Evolutionary conservation across 2,888 invertebrate genomes (phyloP).

Genomic region (Rhopalosiphum nymphaeae): DNA sequence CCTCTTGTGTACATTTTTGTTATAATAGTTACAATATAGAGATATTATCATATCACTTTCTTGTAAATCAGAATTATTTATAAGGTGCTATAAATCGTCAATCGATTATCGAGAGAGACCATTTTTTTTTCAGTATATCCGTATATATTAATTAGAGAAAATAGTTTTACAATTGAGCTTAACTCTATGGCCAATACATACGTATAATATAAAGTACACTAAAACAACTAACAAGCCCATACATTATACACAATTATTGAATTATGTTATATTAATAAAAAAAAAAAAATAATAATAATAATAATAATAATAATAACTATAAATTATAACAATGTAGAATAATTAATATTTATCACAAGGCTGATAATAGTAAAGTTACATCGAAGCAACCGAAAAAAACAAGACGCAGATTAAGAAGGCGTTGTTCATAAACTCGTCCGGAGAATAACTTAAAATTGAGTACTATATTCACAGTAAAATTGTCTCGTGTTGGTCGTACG

Average conservation of each 20-base stretch:
- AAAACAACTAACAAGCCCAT: background rate
- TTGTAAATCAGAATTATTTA: background rate
- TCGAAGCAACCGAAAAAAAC: background rate
- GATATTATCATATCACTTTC: background rate
- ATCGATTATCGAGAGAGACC: background rate
- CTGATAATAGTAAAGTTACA: background rate
- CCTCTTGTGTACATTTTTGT: background rate
- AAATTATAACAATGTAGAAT: background rate
- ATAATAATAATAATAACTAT: background rate
- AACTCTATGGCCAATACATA: slow-evolving; percentile 45
- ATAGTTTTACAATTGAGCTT: slow-evolving; percentile 53
- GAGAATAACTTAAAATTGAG: background rate
- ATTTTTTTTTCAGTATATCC: background rate
- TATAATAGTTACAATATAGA: background rate
- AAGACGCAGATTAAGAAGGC: background rate
- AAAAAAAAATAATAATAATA: background rate
- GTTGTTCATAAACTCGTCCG: background rate
- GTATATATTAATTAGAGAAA: background rate
- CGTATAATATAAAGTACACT: background rate
- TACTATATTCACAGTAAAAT: background rate
- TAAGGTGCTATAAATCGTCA: background rate
- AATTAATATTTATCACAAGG: slow-evolving; percentile 16
- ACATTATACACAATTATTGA: background rate
- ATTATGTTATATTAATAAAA: background rate
- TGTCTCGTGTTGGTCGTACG: background rate